Base-by-base conservation (phyloP, 2,888 invertebrate species). In the Phyllotreta cruciferae region DNA sequence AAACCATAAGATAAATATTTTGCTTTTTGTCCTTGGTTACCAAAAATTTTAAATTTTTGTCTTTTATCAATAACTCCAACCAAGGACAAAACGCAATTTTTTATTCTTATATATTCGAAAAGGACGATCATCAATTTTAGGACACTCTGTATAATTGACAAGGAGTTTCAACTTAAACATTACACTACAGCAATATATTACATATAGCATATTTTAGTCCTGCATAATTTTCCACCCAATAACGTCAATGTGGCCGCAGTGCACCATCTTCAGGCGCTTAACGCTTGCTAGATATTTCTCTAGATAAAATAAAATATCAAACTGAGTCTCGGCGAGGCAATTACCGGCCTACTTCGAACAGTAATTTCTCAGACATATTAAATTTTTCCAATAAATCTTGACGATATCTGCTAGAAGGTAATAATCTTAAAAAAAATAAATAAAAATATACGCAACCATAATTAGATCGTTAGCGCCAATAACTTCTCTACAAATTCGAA, bases 381-480 rank as follows among this genome's bases (percentile, higher is more conserved):
- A 47, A 24, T 47, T 47, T n/a, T 47, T 3, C 47, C 47, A 47
- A 47, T 47, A 47, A 47, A 47, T 47, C 47, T 47, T 47, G 11
- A 24, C 47, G 47, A 47, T 47, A 47, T 47, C 47, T 24, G 1
- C 24, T 14, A 1, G 14, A 47, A 34, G 11, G 24, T 47, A 47
- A 47, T 47, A 47, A 47, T 14, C 47, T 47, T 47, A 47, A 47
- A 47, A 47, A 47, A 47, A 47, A 47, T 47, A 47, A 47, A 47
- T 47, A 47, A 47, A 47, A 47, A 14, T 47, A 47, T 13, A 47
- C 47, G 47, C 34, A 47, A 47, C 47, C 24, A 47, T 47, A 9
- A 47, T 47, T 47, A 47, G 13, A 34, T 47, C 47, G 47, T 47
- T 47, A 47, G 47, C 34, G 47, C 6, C 13, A 47, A 47, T 47